phyloP scores from a whole-genome alignment of 2,888 invertebrate species.

The Flexamia atlantica region DNA sequence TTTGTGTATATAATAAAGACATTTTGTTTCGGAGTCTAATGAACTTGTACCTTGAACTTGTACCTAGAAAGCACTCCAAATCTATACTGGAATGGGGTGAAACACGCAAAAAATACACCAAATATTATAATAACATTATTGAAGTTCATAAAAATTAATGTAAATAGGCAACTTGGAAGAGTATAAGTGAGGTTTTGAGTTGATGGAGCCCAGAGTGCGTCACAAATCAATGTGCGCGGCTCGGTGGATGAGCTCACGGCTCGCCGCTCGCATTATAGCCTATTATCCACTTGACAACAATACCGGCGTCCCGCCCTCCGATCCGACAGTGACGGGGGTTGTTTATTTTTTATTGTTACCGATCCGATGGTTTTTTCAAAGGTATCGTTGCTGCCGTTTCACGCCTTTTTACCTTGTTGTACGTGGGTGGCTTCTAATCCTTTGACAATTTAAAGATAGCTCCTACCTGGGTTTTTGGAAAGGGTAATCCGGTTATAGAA shows the following conservation, averaged over 20 bases:
- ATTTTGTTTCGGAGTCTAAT: no score
- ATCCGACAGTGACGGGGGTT: slow-evolving; percentile 19
- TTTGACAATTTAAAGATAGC: slow-evolving; percentile 5
- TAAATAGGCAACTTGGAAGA: no score
- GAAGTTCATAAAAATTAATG: no score
- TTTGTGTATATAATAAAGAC: no score
- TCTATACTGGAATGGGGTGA: no score
- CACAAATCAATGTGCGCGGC: not conserved
- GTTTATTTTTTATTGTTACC: slow-evolving; percentile 55
- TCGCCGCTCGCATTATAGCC: slow-evolving; percentile 44
- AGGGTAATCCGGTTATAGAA: slow-evolving; percentile 6
- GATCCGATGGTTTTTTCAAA: slow-evolving; percentile 30
- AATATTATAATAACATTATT: no score
- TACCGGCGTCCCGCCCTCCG: not conserved
- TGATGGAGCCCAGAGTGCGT: not conserved
- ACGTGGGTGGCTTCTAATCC: slow-evolving; percentile 44
- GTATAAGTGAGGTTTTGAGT: no score
- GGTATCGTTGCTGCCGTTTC: slow-evolving; percentile 30
- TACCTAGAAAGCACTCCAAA: no score
- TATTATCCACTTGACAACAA: slow-evolving; percentile 44
- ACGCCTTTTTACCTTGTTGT: slow-evolving; percentile 43
- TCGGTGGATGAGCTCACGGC: not conserved
- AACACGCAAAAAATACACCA: no score
- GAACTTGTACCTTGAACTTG: no score
- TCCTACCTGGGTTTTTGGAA: slow-evolving; percentile 11